Evolutionary conservation across 1,140 invertebrate species (phyloP).

Genomic region (Cherax quadricarinatus): DNA sequence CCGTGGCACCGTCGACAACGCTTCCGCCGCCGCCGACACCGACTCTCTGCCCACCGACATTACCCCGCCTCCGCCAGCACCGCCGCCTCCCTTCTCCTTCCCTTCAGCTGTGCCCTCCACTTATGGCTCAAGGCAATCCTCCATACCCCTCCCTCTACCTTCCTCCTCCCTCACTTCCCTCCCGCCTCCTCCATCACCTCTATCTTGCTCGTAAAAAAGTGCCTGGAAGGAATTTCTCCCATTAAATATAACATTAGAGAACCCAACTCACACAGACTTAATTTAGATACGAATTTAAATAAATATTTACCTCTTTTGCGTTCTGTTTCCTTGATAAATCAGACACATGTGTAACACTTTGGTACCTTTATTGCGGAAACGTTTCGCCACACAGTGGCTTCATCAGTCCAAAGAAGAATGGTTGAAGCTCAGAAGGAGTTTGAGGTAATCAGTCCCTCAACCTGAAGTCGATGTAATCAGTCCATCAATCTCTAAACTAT

Average conservation of each 20-base stretch:
- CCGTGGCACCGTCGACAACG: background rate
- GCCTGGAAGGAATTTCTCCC: background rate
- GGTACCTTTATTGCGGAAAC: no score
- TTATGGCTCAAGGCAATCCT: slow-evolving; percentile 30
- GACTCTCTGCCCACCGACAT: slow-evolving; percentile 45
- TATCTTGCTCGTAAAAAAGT: slow-evolving; percentile 28
- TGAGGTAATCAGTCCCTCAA: no score
- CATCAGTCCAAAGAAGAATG: no score
- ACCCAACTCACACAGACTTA: background rate
- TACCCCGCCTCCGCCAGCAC: slow-evolving; percentile 41
- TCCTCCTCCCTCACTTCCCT: slow-evolving; percentile 42
- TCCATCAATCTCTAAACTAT: no score
- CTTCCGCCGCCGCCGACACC: slow-evolving; percentile 8
- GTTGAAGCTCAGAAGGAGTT: no score
- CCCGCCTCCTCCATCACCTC: slow-evolving; percentile 44
- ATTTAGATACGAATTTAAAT: no score
- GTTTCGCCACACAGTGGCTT: no score
- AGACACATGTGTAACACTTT: no score
- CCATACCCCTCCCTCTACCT: slow-evolving; percentile 28
- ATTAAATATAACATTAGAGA: background rate
- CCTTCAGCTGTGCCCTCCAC: slow-evolving; percentile 36
- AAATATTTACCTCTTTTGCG: no score
- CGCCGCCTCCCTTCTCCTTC: slow-evolving; percentile 29
- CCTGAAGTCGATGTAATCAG: no score
- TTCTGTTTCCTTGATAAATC: no score